These are phyloP conservation scores for Cygnus olor DNA, from an alignment of 2,797 vertebrate genomes.

Conservation along the genomic window DNA sequence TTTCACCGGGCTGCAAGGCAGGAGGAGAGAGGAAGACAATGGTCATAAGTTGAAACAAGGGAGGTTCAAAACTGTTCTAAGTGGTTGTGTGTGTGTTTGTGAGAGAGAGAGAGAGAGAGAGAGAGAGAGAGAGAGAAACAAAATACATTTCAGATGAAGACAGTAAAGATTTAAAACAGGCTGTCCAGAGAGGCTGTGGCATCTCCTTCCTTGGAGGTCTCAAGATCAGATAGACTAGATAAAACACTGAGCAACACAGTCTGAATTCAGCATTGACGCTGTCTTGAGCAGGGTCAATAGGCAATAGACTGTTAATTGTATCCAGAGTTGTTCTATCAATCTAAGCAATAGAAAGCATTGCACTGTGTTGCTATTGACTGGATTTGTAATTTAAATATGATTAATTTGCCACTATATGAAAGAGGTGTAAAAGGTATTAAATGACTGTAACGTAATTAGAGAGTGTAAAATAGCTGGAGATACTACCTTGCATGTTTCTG, in stretches of 20 bases:
- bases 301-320: background rate
- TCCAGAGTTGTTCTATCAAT: background rate
- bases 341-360: background rate
- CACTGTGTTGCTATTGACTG: background rate
- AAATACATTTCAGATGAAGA: fast-evolving
- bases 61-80: background rate
- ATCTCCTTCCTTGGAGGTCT: background rate
- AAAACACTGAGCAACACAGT: background rate
- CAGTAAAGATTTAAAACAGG: background rate
- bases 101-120: too few species aligned
- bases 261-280: background rate
- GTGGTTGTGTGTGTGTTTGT: too few species aligned
- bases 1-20: background rate
- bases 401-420: background rate
- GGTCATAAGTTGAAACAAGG: background rate
- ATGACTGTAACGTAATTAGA: background rate
- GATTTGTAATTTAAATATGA: background rate
- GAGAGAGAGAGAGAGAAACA: background rate
- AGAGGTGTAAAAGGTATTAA: background rate
- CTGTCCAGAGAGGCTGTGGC: background rate
- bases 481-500: background rate
- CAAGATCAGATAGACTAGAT: background rate
- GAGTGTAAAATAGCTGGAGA: background rate
- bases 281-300: background rate
- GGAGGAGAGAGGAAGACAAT: background rate